A percentile compares a stretch with the other conserved stretches of the same genome.
phyloP scores from a whole-genome alignment of 1,140 invertebrate genomes.

The Bicyclus anynana region DNA sequence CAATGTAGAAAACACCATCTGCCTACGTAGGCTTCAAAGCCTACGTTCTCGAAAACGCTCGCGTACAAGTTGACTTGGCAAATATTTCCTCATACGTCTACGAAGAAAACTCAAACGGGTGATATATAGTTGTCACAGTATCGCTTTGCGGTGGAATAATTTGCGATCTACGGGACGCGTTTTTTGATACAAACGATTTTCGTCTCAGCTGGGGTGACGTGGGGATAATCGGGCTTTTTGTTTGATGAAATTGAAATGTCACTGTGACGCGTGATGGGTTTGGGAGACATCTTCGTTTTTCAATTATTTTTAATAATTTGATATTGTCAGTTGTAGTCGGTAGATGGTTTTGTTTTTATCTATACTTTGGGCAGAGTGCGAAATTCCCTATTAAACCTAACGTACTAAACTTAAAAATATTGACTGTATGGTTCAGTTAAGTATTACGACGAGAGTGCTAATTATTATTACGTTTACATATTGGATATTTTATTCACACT shows the following conservation, averaged over 20 bases:
- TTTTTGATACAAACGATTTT: slow-evolving; percentile 35
- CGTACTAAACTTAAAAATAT: no score
- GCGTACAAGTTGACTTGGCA: slow-evolving; percentile 21
- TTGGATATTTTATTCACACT: no score
- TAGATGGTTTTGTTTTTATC: no score
- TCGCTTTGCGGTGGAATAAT: slow-evolving; percentile 52
- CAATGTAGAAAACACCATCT: no score
- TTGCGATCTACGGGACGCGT: slow-evolving; percentile 50
- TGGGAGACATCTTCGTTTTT: neutral
- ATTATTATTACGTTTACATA: no score
- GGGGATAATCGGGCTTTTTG: slow-evolving; percentile 25
- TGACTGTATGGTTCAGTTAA: no score
- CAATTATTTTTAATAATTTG: neutral
- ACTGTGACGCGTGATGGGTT: neutral
- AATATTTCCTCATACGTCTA: slow-evolving; percentile 43
- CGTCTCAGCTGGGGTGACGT: slow-evolving; percentile 43
- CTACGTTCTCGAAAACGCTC: no score
- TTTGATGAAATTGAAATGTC: slow-evolving; percentile 42
- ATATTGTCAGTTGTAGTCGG: no score
- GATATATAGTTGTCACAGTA: slow-evolving; percentile 46
- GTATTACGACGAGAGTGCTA: no score
- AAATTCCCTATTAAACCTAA: no score
- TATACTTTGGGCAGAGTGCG: no score
- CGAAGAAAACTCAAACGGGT: slow-evolving; percentile 41
- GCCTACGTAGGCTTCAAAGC: no score